Percentiles rank a stretch among this genome's conserved stretches.
Conservation (phyloP, 2,888 invertebrate genomes). For the Argynnis bischoffii region DNA sequence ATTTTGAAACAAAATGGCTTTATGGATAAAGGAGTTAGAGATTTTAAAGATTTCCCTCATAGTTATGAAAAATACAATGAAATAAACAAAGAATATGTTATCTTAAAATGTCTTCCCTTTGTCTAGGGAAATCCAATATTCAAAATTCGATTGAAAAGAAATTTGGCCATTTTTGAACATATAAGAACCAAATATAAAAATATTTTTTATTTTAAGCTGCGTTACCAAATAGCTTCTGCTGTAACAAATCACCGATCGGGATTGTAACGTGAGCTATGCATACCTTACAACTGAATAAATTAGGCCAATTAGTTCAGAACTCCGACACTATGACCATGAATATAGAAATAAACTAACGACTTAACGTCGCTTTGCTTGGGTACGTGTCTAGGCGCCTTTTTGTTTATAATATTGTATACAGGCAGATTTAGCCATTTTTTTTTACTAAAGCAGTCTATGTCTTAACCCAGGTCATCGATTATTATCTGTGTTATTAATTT, state of each 20-base stretch:
- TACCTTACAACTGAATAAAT: conserved; percentile 20
- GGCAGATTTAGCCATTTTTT: not conserved
- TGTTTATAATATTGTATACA: not conserved
- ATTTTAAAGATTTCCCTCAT: too few relatives aligned
- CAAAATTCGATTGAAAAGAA: too few relatives aligned
- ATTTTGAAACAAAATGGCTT: too few relatives aligned
- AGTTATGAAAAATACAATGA: too few relatives aligned
- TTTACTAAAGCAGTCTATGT: too few relatives aligned
- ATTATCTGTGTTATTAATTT: too few relatives aligned
- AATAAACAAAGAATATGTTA: too few relatives aligned
- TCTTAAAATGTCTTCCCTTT: too few relatives aligned
- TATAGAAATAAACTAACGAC: not conserved
- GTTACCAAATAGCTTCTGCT: conserved; percentile 31
- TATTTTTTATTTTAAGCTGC: conserved; percentile 12
- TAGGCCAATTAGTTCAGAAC: conserved; percentile 31
- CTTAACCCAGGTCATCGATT: too few relatives aligned
- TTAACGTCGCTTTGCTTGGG: not conserved
- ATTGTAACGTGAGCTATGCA: conserved; percentile 56
- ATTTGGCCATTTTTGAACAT: too few relatives aligned
- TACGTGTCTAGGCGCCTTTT: not conserved
- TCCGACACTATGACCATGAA: conserved; percentile 7
- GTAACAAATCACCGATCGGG: conserved; percentile 60
- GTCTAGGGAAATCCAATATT: too few relatives aligned
- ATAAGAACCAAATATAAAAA: not conserved
- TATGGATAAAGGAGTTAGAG: too few relatives aligned